Base-by-base conservation (phyloP, 2,888 invertebrate species). In the Pyrrhosoma nymphula region DNA sequence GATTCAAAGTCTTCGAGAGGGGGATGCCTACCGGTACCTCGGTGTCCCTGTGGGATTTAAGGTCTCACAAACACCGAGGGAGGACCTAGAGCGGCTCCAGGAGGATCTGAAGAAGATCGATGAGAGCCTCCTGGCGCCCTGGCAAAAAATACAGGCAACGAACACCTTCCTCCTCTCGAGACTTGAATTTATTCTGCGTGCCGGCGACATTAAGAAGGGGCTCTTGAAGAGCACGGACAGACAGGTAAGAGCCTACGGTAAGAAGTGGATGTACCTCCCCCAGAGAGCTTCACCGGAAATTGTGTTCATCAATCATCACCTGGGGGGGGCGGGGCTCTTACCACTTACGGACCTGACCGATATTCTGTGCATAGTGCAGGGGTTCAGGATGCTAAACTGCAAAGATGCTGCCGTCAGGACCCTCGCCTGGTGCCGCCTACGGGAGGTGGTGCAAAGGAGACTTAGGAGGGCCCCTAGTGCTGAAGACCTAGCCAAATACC, bases 11-110 rank as follows among this genome's bases (percentile, higher is more conserved):
- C 63, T 63, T 4, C 16, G 63, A 23, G 63, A 20, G 55, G 55
- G 47, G 55, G 47, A 96, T 90, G 95, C 96, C 0, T 96, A 96
- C 95, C 95, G 96, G 35, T 96, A 96, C 95, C 96, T 97, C 20
- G 96, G 96, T 3, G 96, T 96, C 23, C 96, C 96, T 1, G 96
- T 96, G 0, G 96, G 96, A 0, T 96, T 96, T 95, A 95, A 96
- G 20, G 96, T 96, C 56, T n/a, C n/a, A n/a, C 96, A 96, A 47
- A 95, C 96, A 1, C 96, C 96, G 6, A 95, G 90, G 20, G 95
- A 91, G 35, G 95, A 95, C n/a, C 23, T 96, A 0, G 96, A 96
- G 10, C 96, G 96, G 55, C 95, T 93, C 56, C 20, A 1, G 0
- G 60, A 16, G 4, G 95, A 95, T 63, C 89, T 95, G 0, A 16